phyloP scores from a whole-genome alignment of 2,113 vertebrate species.

The Microcebus murinus region DNA sequence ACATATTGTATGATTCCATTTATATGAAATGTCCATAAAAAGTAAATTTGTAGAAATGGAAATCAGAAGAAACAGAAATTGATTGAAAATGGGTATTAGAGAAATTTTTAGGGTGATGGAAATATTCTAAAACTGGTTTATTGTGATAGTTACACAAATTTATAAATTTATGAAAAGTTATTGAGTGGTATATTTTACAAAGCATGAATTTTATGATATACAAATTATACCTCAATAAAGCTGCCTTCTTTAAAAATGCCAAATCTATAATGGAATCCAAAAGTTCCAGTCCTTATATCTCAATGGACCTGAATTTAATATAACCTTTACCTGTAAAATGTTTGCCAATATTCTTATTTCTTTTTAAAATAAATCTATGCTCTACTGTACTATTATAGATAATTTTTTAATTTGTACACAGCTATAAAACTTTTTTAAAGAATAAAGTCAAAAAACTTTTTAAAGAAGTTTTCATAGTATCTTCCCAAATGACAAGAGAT shows the following conservation, averaged over 20 bases:
- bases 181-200: neutral
- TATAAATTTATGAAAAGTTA: conserved; percentile 7
- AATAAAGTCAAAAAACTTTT: neutral
- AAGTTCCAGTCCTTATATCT: neutral
- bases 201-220: neutral
- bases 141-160: neutral
- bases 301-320: conserved; percentile 2
- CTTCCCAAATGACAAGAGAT: conserved; percentile 5
- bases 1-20: neutral
- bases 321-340: neutral
- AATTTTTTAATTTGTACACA: neutral
- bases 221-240: neutral
- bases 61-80: neutral
- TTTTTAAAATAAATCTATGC: conserved; percentile 7
- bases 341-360: neutral
- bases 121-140: neutral
- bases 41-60: neutral
- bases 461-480: neutral
- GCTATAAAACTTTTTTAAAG: neutral
- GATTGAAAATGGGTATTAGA: neutral
- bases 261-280: neutral
- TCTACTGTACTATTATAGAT: neutral
- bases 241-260: neutral
- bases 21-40: neutral
- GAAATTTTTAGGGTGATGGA: neutral